These are phyloP conservation scores for Syrista parreyssii DNA, from an alignment of 2,888 invertebrate species.

Conservation along the genomic window DNA sequence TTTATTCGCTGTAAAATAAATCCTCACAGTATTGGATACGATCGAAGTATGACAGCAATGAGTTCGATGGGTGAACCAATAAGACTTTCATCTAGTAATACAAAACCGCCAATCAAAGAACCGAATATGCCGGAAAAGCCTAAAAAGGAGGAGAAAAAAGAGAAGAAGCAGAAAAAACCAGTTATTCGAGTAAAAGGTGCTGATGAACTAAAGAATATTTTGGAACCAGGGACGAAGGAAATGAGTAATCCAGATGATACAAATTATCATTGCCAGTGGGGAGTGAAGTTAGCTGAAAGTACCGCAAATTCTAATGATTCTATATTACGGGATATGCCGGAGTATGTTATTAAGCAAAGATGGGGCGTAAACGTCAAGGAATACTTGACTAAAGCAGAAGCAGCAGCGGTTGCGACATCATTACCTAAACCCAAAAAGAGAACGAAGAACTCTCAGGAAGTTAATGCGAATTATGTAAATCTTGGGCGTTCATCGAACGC, in stretches of 20 bases:
- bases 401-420: neutral
- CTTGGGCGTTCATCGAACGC: neutral
- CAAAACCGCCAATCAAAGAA: constrained; percentile 46
- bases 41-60: neutral
- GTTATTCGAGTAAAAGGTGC: constrained; percentile 34
- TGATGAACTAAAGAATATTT: neutral
- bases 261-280: constrained; percentile 42
- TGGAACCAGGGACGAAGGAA: constrained; percentile 10
- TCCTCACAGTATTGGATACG: neutral
- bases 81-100: constrained; percentile 22
- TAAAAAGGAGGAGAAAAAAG: constrained; percentile 37
- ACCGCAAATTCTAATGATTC: constrained; percentile 11
- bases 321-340: constrained; percentile 22
- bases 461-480: neutral
- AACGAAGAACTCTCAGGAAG: neutral
- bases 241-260: constrained; percentile 3
- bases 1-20: neutral
- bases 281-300: constrained; percentile 37
- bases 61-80: neutral
- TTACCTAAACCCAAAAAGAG: neutral
- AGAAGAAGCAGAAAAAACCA: constrained; percentile 42
- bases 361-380: constrained; percentile 36
- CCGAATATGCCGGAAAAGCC: constrained; percentile 43
- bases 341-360: constrained; percentile 28
- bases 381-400: constrained; percentile 15